Base-by-base conservation (phyloP, 2,113 vertebrate species). In the Sialia sialis region DNA sequence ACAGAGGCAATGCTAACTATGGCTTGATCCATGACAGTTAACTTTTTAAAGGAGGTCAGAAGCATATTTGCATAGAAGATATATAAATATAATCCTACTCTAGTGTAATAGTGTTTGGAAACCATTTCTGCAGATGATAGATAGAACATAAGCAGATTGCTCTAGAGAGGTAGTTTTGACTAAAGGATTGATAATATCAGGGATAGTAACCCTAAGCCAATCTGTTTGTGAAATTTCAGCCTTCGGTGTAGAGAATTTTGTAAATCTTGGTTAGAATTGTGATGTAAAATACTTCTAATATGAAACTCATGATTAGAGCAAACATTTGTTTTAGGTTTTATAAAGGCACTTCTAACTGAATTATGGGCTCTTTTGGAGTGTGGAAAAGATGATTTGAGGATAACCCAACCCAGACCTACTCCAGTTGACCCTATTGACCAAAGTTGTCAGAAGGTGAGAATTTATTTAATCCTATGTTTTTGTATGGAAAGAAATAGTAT, bases 341-440 rank as follows among this genome's bases (percentile, higher is more conserved):
- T 99, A 89, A 98, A 98, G 95, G 97, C 98, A 11, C 97, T 99
- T 93, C 94, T 99, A 74, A 95, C 98, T 67, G 99, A 99, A 80
- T 94, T 99, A 59, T 99, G 99, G 99, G 96, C 98, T 38, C 97
- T 95, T 67, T 93, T 99, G 85, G 99, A 99, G 87, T 99, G 98
- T 89, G 98, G 98, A 96, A 98, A 98, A 92, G 99, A 99, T 64
- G 98, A 99, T 49, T 85, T 98, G 27, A 98, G 98, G 56, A 97
- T 98, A 84, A 98, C 96, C 34, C 97, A 98, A 44, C 99, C 99
- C 26, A 98, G 95, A 92, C 96, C 98, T 46, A 98, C 98, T 43
- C 98, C 99, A 54, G 98, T 99, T 97, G 99, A 99, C 80, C 98
- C 99, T 79, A 99, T 99, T 84, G 99, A 99, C 95, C 98, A 96